Base-by-base conservation (phyloP, 1,140 invertebrate genomes). In the Mycetomoellerius zeteki region DNA sequence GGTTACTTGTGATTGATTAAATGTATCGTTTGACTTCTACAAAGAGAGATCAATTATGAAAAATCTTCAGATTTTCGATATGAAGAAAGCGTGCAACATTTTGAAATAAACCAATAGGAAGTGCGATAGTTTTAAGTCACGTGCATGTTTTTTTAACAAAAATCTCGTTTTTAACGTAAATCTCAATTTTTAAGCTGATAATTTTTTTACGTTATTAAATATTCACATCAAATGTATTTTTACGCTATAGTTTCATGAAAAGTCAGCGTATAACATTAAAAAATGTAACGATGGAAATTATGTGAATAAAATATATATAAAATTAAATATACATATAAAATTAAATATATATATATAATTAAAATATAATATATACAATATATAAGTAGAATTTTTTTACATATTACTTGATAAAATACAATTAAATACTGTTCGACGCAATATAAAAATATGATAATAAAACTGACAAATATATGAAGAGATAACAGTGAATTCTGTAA, bases 1-100 rank as follows among this genome's bases (percentile, higher is more conserved):
- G 30, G 37, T 71, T 54, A 67, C 24, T 47, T 33, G 30, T 43
- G 50, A 86, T 78, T 75, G 50, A 71, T 86, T 86, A 85, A 77
- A 78, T 85, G 71, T 71, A 82, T 58, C 16, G 16, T 56, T 52
- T 21, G 19, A 58, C 16, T 82, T 82, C 60, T 24, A 71, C 69
- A 7, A 56, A 16, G 1, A 6, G 27, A 65, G 65, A 37, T n/a
- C 24, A 24, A 64, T 19, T 43, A 43, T 8, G 7, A n/a, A 64
- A 2, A 56, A 43, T 56, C 50, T 37, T 81, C 10, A 21, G 7
- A 65, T 52, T 50, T 80, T 4, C 7, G n/a, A 4, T 33, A 54
- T 7, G 0, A 47, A 30, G 8, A 62, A 6, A 16, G 21, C 16
- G 10, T 12, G 10, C 3, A 37, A 60, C 2, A 37, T 58, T 24